Evolutionary conservation across 23 tunicate species (phyloP), one percentile per base, ranked within the genome.

Genomic region (Ciona savignyi): DNA sequence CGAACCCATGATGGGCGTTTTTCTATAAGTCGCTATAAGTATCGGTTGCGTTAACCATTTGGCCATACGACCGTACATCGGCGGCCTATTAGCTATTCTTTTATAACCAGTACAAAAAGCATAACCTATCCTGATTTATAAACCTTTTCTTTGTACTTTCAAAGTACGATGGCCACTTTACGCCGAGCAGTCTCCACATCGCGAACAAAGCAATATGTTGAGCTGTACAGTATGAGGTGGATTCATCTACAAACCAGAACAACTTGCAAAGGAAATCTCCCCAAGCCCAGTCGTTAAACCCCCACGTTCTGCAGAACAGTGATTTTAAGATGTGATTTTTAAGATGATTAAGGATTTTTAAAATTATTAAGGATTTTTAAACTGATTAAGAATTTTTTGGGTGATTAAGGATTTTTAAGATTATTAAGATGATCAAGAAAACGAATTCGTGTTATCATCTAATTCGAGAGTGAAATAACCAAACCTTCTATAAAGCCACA

Each of bases 211-310:
- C 85, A 27, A 80, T 72, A 33, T 80, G 85, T 33, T 72, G 32
- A 42, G 85, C 77, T 33, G 85, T 80, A 31, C 78, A 80, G 51
- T 80, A 80, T 27, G 85, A 71, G 32, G 85, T 80, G 3, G 85
- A 80, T 63, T 71, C 85, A 64, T 80, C 85, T 2, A 70, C 42
- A 32, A 72, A 80, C 85, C 85, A 80, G 70, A 71, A 80, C 3
- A 80, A 60, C 33, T 80, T 72, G 70, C 85, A 80, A 26, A 72
- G 85, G 63, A 80, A 80, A 29, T 80, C 78, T 15, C 85, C 85
- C 85, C 85, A 80, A 3, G 2, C 19, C 85, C 85, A 80, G 33
- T 72, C 62, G 21, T 80, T 65, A 63, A 70, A 80, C 1, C 85
- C 85, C 85, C 85, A 80, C 0, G 85, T 80, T 72, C 85, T 80